Evolutionary conservation across 2,113 vertebrate species (phyloP).

Genomic region (Leucosticte australis): DNA sequence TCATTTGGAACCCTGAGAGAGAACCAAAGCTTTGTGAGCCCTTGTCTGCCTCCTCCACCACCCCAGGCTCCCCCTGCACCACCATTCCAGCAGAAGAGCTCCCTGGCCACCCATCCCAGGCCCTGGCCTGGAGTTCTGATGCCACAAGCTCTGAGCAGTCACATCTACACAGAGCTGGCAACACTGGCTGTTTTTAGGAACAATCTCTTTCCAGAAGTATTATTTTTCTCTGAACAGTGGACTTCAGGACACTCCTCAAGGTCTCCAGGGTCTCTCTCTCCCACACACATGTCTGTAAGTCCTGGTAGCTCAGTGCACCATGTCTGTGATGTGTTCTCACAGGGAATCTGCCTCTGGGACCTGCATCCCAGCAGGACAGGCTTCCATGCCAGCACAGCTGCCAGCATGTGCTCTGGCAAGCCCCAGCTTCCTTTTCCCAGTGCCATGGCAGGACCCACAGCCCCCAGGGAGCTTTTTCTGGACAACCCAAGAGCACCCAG

Average conservation of each 20-base stretch:
- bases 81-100: neutral
- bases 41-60: fast-evolving
- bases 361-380: neutral
- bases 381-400: neutral
- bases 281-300: fast-evolving
- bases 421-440: neutral
- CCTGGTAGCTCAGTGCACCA: fast-evolving
- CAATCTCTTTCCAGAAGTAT: neutral
- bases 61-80: neutral
- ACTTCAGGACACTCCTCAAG: neutral
- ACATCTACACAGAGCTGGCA: neutral
- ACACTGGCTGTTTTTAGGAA: neutral
- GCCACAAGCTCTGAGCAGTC: neutral
- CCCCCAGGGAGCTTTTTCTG: neutral
- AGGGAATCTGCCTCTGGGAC: neutral
- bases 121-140: neutral
- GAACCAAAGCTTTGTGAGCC: neutral
- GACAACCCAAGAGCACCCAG: neutral
- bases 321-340: fast-evolving
- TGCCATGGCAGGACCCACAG: neutral
- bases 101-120: fast-evolving
- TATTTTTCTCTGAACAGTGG: neutral
- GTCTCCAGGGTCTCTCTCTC: neutral
- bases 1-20: neutral
- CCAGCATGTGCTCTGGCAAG: neutral